A percentile compares a stretch with the other conserved stretches of the same genome.
phyloP scores from a whole-genome alignment of 2,797 vertebrate genomes.

The Sebastiscus albofasciatus region DNA sequence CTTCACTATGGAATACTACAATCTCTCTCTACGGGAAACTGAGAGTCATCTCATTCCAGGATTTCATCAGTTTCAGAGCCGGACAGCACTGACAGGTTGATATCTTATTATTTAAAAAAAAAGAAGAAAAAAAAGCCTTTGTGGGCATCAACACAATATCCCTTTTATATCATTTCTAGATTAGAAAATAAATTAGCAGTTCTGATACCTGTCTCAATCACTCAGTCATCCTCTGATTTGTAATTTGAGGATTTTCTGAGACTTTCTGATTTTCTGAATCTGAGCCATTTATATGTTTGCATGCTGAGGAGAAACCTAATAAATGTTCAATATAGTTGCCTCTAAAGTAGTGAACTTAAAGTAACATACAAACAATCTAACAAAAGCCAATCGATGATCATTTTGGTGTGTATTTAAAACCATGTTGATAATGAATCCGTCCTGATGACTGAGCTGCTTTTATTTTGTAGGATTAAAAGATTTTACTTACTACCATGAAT shows the following conservation, averaged over 20 bases:
- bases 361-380: not conserved
- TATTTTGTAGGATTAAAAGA: not conserved
- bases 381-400: not conserved
- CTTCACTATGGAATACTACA: too few relatives aligned
- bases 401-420: not conserved
- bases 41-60: too few relatives aligned
- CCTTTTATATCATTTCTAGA: not conserved
- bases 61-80: not conserved
- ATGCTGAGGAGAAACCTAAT: not conserved
- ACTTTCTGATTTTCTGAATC: too few relatives aligned
- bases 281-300: not conserved
- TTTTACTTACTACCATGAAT: not conserved
- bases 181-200: not conserved
- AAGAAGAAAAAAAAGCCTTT: too few relatives aligned
- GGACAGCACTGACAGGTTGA: not conserved
- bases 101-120: too few relatives aligned
- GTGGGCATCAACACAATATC: not conserved
- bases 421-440: not conserved
- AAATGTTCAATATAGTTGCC: not conserved
- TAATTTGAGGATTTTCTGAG: too few relatives aligned
- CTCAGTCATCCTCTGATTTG: not conserved
- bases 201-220: not conserved
- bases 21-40: too few relatives aligned
- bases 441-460: not conserved
- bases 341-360: not conserved